A percentile compares a stretch with the other conserved stretches of the same genome.
These are phyloP conservation scores for Aeoliscus strigatus DNA, from an alignment of 2,797 vertebrate genomes.

Conservation along the genomic window DNA sequence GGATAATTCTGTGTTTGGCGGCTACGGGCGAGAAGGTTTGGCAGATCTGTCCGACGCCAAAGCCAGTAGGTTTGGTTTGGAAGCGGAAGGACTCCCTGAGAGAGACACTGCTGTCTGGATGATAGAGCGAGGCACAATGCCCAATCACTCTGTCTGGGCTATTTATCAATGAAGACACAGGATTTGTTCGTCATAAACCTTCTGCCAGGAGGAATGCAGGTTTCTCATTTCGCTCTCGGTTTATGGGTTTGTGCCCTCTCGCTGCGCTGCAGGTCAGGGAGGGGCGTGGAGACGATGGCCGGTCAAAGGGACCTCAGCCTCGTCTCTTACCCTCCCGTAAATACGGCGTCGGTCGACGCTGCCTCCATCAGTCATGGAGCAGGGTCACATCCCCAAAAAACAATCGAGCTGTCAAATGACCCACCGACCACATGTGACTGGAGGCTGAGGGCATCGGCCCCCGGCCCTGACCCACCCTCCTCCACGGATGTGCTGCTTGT, in stretches of 20 bases:
- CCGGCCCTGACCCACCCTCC: too few relatives aligned
- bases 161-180: conserved; percentile 69
- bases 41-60: conserved; percentile 50
- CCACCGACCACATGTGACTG: too few relatives aligned
- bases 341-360: conserved; percentile 55
- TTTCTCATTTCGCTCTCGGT: conserved; percentile 33
- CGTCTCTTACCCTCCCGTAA: conserved; percentile 55
- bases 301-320: conserved; percentile 53
- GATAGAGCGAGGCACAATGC: conserved; percentile 61
- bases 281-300: conserved; percentile 58
- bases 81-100: conserved; percentile 63
- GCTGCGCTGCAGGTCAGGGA: conserved; percentile 54
- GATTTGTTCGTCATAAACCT: conserved; percentile 27
- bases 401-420: too few relatives aligned
- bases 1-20: conserved; percentile 66
- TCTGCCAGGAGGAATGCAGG: conserved; percentile 53
- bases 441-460: too few relatives aligned
- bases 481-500: conserved; percentile 21
- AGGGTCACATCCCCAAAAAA: too few relatives aligned
- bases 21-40: conserved; percentile 56
- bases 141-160: conserved; percentile 51
- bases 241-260: too few relatives aligned
- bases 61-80: conserved; percentile 63
- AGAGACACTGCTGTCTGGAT: conserved; percentile 68
- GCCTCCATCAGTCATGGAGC: too few relatives aligned